Evolutionary conservation across 2,113 vertebrate species (phyloP), one percentile per base, ranked within the genome.

Genomic region (Ptilonorhynchus violaceus): DNA sequence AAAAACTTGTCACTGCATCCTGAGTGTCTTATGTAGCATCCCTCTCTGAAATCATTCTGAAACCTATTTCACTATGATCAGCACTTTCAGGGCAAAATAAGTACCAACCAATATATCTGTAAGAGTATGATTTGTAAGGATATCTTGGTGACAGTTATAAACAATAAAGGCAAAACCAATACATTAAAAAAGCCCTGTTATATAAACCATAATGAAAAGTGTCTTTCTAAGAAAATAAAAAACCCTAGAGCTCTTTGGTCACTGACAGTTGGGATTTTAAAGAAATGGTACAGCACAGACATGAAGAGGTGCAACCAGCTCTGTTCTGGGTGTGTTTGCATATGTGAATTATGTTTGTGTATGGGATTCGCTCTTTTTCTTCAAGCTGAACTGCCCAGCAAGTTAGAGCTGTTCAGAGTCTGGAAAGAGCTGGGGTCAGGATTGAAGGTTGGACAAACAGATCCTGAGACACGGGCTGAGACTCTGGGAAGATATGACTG

Each of bases 311-410:
- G 81, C 27, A 58, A 19, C 5, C 12, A 53, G 1, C 24, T 67
- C 33, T 67, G 7, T n/a, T 80, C 52, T 31, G 10, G 33, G 15
- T 15, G 2, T 25, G 27, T 52, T 23, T 11, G 15, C 10, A 12
- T 20, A 7, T 12, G 14, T 16, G 28, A 37, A 35, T 25, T 33
- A 5, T 19, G 3, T 64, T 15, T 76, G 4, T 22, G 11, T 27
- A 5, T 42, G 10, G 4, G 3, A 39, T 31, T 76, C 0, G 0
- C 8, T 70, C 18, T 27, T 39, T 80, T 52, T 22, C 23, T 15
- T 72, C 52, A 39, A 33, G 24, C 24, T 82, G 49, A 62, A 33
- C 5, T 11, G 24, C 4, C 19, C 69, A 88, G 17, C 8, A 52
- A 91, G 24, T 53, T 31, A 42, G 2, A 50, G 23, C 11, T 60